Conservation (phyloP, 2,797 vertebrate genomes). For the Sitta carolinensis region DNA sequence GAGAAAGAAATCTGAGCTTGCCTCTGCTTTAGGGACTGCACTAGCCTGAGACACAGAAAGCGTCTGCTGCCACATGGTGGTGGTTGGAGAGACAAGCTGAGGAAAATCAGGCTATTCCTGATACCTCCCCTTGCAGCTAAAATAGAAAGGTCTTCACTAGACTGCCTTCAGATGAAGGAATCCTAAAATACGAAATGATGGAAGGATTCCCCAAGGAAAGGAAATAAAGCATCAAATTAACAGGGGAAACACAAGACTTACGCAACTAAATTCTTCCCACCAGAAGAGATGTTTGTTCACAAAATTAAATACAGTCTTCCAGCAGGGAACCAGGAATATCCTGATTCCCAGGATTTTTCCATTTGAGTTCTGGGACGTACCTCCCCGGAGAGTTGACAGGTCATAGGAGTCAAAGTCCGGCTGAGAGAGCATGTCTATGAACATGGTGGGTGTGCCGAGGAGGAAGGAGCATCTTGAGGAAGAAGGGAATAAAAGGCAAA, state of each 20-base stretch:
- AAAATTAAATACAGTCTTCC: background rate
- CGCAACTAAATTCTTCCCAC: background rate
- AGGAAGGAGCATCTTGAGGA: conserved; percentile 79
- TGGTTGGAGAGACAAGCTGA: background rate
- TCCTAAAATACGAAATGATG: background rate
- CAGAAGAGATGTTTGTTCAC: background rate
- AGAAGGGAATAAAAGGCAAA: background rate
- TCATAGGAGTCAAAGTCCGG: conserved; percentile 79
- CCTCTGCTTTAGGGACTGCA: background rate
- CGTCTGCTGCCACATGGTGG: conserved; percentile 61
- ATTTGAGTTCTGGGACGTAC: conserved; percentile 71
- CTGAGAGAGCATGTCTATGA: conserved; percentile 86
- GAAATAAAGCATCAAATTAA: background rate
- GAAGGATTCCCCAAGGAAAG: background rate
- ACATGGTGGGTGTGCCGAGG: conserved; percentile 91
- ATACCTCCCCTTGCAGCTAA: background rate
- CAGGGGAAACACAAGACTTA: background rate
- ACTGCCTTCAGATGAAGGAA: background rate
- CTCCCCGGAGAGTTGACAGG: conserved; percentile 80
- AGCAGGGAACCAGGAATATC: background rate
- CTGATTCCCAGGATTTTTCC: background rate
- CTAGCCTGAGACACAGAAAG: background rate
- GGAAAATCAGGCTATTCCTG: background rate
- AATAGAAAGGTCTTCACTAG: background rate
- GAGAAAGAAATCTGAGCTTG: background rate